Percentiles rank a stretch among this genome's conserved stretches.
These are phyloP conservation scores for Poeciliopsis turneri DNA, from an alignment of 2,797 vertebrate genomes.

Conservation along the genomic window DNA sequence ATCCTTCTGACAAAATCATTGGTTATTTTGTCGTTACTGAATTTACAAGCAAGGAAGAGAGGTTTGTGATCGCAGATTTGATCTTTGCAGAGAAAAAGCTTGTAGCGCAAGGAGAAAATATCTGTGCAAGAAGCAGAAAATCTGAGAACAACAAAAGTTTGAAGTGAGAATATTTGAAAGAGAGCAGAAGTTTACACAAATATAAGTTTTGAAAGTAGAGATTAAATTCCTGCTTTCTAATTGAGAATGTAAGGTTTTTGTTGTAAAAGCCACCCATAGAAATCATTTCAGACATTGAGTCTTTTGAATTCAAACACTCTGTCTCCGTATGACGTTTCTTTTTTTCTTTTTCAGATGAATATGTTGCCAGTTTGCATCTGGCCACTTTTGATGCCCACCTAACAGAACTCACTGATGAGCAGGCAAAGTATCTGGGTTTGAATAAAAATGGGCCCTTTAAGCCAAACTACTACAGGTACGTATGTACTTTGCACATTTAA, in stretches of 20 bases:
- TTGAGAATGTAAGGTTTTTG: background rate
- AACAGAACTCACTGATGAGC: slow-evolving; percentile 92
- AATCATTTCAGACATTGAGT: background rate
- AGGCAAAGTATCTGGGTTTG: slow-evolving; percentile 95
- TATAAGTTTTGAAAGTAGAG: background rate
- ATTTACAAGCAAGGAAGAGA: background rate
- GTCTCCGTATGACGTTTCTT: background rate
- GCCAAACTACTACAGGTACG: slow-evolving; percentile 96
- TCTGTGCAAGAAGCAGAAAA: background rate
- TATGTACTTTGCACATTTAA: background rate
- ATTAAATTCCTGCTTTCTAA: background rate
- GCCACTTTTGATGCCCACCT: slow-evolving; percentile 94
- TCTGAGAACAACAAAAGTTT: background rate
- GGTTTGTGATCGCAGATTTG: background rate
- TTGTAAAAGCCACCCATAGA: background rate
- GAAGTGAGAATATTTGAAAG: background rate
- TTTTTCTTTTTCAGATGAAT: slow-evolving; percentile 85
- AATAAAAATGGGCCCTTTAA: slow-evolving; percentile 97
- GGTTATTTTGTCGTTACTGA: background rate
- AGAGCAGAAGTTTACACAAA: background rate
- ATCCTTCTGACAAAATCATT: background rate
- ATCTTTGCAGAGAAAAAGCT: background rate
- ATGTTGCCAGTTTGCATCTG: slow-evolving; percentile 92
- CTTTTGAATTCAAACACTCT: background rate
- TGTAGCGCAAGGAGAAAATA: background rate